Evolutionary conservation across 2,113 vertebrate genomes (phyloP), one percentile per base, ranked within the genome.

Genomic region (Ictalurus furcatus): DNA sequence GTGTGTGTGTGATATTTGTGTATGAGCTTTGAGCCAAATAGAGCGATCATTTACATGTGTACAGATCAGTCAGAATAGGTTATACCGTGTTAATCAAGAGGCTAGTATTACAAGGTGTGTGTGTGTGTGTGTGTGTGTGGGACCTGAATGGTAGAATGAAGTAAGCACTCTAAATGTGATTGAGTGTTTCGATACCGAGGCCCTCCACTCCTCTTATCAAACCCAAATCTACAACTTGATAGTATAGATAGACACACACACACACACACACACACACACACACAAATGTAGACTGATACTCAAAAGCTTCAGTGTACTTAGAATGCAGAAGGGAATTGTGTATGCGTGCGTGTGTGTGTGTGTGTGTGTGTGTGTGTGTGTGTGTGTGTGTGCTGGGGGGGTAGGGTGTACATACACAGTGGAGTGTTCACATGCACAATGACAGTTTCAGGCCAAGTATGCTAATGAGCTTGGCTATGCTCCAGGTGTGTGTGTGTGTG

Each of bases 391-490:
- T 34, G 34, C 0, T 28, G 28, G 40, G 74, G 25, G 40, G 76
- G 83, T 58, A 54, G 67, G 52, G 69, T 78, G 71, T 61, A 40
- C 61, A 85, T 69, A 67, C 83, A 85, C 58, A 54, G 48, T 69
- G 88, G 63, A 89, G 88, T 85, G 71, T 23, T 76, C 84, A 76
- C 82, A 86, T 69, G 76, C 73, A 89, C 88, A 89, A 85, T 85
- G 59, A 89, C 88, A 89, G 73, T 80, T 85, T 80, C 48, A 80
- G 88, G 84, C 84, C 88, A 85, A 89, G 74, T 86, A 89, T 89
- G 88, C 84, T 89, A 89, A 89, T 89, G 34, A 67, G 48, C 63
- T 59, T 89, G 76, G 85, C 87, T 25, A 34, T 37, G 67, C 80
- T 84, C 89, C 85, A 83, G 59, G 48, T 69, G 73, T 90, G 83